phyloP scores from a whole-genome alignment of 2,888 invertebrate genomes.

The Philereme vetulata region DNA sequence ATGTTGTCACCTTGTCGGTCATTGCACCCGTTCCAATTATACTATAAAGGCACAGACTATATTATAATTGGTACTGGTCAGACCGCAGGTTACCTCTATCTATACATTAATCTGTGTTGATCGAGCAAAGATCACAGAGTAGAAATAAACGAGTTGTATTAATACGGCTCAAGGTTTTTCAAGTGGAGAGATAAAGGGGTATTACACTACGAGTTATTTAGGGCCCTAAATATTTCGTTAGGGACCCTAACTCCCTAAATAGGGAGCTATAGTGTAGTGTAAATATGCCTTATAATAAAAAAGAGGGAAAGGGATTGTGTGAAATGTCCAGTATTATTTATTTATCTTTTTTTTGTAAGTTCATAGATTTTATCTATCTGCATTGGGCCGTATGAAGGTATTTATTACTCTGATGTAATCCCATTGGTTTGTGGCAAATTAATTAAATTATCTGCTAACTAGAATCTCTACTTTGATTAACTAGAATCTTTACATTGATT shows the following conservation, averaged over 20 bases:
- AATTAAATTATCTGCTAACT: slow-evolving; percentile 17
- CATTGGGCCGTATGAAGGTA: not conserved
- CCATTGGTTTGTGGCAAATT: slow-evolving; percentile 16
- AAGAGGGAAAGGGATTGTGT: too few relatives aligned
- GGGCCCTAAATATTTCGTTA: too few relatives aligned
- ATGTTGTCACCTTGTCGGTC: slow-evolving; percentile 10
- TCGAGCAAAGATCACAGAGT: slow-evolving; percentile 32
- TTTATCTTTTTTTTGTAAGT: too few relatives aligned
- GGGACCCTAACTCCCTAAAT: too few relatives aligned
- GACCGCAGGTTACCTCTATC: slow-evolving; percentile 34
- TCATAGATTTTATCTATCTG: too few relatives aligned
- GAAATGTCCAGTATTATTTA: too few relatives aligned
- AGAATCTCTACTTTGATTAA: slow-evolving; percentile 18
- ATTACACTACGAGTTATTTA: too few relatives aligned
- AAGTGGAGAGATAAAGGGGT: too few relatives aligned
- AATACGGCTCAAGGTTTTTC: too few relatives aligned
- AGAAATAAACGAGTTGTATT: too few relatives aligned
- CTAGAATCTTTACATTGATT: slow-evolving; percentile 14
- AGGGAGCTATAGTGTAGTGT: too few relatives aligned
- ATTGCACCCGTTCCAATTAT: slow-evolving; percentile 17
- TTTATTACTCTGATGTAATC: slow-evolving; percentile 8
- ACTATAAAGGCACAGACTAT: slow-evolving; percentile 1
- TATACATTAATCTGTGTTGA: slow-evolving; percentile 43
- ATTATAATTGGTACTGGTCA: slow-evolving; percentile 12
- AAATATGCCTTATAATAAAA: too few relatives aligned